Percentiles rank a stretch among this genome's conserved stretches.
Evolutionary conservation across 2,797 vertebrate genomes (phyloP).

Genomic region (Ispidina picta): DNA sequence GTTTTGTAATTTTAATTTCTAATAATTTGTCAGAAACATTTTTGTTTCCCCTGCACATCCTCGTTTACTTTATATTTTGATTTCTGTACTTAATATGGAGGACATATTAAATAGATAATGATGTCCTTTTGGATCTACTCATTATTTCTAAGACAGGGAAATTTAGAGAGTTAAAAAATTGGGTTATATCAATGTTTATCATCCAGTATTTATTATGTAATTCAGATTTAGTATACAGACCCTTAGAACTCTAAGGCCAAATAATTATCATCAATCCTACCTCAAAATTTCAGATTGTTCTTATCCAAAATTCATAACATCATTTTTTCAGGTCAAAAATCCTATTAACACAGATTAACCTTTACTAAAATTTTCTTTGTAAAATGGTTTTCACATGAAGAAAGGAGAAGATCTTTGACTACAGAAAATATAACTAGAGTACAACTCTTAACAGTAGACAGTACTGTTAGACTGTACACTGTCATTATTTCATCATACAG

Average conservation of each 20-base stretch:
- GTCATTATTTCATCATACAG: background rate
- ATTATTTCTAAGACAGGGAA: background rate
- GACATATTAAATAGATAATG: background rate
- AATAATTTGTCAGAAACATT: background rate
- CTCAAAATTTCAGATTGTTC: background rate
- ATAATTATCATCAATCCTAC: background rate
- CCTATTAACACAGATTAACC: background rate
- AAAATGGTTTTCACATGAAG: background rate
- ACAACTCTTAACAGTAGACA: background rate
- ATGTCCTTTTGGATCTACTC: background rate
- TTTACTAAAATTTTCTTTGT: background rate
- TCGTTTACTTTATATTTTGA: background rate
- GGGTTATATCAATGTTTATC: background rate
- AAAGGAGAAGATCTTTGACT: background rate
- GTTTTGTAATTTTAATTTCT: background rate
- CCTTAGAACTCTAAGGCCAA: conserved; percentile 17
- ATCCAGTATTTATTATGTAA: background rate
- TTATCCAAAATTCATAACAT: background rate
- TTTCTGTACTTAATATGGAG: background rate
- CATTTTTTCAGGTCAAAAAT: background rate
- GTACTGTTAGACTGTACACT: background rate
- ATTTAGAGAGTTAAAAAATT: background rate
- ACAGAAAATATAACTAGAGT: background rate
- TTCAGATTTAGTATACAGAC: conserved; percentile 13
- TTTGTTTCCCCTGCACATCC: background rate